Conservation (phyloP, 2,113 vertebrate species). For the Rhinoptilus africanus region DNA sequence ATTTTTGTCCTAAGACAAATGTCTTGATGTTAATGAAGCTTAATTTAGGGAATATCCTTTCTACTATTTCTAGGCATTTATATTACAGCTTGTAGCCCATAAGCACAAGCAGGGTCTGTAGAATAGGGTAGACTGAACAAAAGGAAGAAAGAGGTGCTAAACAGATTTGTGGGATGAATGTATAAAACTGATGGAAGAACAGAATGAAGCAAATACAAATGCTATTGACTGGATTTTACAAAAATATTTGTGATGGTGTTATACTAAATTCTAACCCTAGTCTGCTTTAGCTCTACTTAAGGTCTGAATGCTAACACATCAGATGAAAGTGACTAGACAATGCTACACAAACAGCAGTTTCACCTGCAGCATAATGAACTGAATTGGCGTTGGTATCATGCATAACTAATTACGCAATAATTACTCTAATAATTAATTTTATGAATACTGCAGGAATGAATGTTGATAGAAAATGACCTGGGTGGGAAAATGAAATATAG, state of each 20-base stretch:
- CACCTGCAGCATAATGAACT: background rate
- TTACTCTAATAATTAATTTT: background rate
- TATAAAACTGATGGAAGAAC: background rate
- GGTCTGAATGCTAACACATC: background rate
- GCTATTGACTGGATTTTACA: background rate
- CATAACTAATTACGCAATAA: background rate
- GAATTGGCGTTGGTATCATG: background rate
- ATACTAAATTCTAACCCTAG: background rate
- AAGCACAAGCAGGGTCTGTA: background rate
- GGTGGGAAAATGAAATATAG: background rate
- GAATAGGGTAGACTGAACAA: background rate
- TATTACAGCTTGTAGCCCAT: background rate
- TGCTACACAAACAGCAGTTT: background rate
- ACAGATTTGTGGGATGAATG: background rate
- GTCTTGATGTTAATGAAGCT: no score
- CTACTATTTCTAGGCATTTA: background rate
- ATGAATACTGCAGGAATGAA: background rate
- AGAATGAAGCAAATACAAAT: background rate
- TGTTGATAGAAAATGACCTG: background rate
- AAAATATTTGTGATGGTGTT: rapidly evolving
- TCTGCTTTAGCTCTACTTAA: background rate
- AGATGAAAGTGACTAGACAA: background rate
- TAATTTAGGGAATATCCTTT: background rate
- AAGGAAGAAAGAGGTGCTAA: background rate
- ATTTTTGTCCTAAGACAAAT: background rate